These are phyloP conservation scores for Diplodus puntazzo DNA, from an alignment of 2,797 vertebrate species.

Conservation along the genomic window DNA sequence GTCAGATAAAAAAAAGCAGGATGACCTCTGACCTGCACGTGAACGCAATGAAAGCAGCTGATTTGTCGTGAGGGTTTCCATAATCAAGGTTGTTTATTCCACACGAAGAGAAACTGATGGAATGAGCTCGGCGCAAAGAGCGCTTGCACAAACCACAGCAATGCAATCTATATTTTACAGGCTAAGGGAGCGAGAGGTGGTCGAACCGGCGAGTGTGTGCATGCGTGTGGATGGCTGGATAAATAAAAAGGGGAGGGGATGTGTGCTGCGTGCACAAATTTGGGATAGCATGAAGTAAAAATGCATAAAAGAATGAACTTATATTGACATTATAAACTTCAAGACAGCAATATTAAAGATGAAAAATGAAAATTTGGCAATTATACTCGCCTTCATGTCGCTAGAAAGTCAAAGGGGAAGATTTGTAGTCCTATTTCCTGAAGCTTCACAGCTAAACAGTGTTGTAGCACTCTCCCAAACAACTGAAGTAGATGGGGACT, in stretches of 20 bases:
- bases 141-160: neutral
- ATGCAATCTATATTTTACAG: slow-evolving; percentile 25
- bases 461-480: too few relatives aligned
- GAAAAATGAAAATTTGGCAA: too few relatives aligned
- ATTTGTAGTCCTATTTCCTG: too few relatives aligned
- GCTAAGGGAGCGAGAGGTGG: slow-evolving; percentile 27
- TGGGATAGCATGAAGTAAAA: neutral
- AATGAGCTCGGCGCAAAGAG: neutral
- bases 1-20: neutral
- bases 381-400: too few relatives aligned
- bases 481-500: too few relatives aligned
- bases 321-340: too few relatives aligned
- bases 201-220: neutral
- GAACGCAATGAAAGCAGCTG: neutral
- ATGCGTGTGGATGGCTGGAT: neutral
- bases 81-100: neutral
- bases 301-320: neutral
- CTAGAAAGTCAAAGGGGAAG: too few relatives aligned
- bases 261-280: neutral
- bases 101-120: slow-evolving; percentile 10
- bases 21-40: neutral
- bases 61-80: neutral
- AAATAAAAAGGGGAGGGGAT: neutral
- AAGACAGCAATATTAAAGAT: too few relatives aligned
- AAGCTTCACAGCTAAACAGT: too few relatives aligned